Evolutionary conservation across 92 coral and sea anemone species (phyloP).

Genomic region (Virgularia gustaviana): DNA sequence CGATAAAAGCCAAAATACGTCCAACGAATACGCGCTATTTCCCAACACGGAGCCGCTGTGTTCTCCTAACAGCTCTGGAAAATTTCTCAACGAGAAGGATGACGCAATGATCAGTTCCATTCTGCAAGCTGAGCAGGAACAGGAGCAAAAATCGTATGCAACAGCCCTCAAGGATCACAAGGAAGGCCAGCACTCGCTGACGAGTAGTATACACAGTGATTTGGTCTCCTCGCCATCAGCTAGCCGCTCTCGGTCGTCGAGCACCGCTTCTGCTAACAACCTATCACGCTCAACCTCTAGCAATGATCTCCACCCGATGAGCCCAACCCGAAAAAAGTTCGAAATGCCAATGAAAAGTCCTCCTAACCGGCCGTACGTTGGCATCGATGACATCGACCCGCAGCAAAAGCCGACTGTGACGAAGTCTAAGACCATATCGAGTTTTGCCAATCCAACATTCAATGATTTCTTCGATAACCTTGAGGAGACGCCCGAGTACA

Average conservation of each 20-base stretch:
- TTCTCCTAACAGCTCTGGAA: slow-evolving; percentile 26
- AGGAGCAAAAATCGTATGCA: slow-evolving; percentile 80
- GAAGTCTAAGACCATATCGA: not conserved
- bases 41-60: slow-evolving; percentile 32
- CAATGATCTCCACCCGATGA: slow-evolving; percentile 25
- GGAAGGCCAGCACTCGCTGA: slow-evolving; percentile 33
- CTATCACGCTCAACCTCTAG: slow-evolving; percentile 36
- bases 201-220: slow-evolving; percentile 34
- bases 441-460: slow-evolving; percentile 14
- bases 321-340: slow-evolving; percentile 27
- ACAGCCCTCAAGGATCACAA: slow-evolving; percentile 67
- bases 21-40: slow-evolving; percentile 30
- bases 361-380: slow-evolving; percentile 13
- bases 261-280: slow-evolving; percentile 20
- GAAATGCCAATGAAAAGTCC: slow-evolving; percentile 13
- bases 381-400: slow-evolving; percentile 34
- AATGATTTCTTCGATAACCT: slow-evolving; percentile 65
- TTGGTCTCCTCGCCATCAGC: slow-evolving; percentile 6
- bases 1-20: not conserved
- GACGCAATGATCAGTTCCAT: not conserved
- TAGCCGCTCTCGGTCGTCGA: slow-evolving; percentile 32
- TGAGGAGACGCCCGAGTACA: slow-evolving; percentile 75
- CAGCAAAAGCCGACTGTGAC: slow-evolving; percentile 16
- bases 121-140: slow-evolving; percentile 54
- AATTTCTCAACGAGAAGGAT: slow-evolving; percentile 8